Conservation (phyloP, 2,113 vertebrate genomes). For the Serilophus lunatus region DNA sequence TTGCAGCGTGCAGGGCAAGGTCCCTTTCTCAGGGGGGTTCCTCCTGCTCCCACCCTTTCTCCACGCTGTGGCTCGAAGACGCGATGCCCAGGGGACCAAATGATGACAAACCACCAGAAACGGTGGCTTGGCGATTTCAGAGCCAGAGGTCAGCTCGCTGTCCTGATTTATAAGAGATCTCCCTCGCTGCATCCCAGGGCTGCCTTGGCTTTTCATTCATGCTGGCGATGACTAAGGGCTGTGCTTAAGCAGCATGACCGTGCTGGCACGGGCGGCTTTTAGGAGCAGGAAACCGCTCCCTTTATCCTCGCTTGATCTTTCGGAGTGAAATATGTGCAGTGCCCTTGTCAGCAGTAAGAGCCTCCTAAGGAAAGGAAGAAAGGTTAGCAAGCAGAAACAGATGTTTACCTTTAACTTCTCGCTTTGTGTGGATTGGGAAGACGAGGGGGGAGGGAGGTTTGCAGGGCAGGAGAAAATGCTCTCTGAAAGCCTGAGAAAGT, state of each 20-base stretch:
- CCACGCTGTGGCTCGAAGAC: background rate
- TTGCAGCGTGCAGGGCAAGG: background rate
- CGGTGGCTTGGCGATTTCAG: background rate
- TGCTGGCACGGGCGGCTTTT: background rate
- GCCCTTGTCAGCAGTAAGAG: slow-evolving; percentile 36
- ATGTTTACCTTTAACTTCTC: slow-evolving; percentile 29
- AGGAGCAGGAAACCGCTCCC: slow-evolving; percentile 52
- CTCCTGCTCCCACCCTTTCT: background rate
- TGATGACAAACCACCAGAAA: background rate
- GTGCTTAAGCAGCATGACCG: background rate
- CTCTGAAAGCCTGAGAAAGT: background rate
- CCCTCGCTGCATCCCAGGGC: background rate
- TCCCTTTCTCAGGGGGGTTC: background rate
- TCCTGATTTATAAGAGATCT: background rate
- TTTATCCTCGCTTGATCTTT: slow-evolving; percentile 58
- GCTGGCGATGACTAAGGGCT: background rate
- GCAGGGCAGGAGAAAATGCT: background rate
- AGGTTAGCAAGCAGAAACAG: slow-evolving; percentile 8
- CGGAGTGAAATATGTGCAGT: slow-evolving; percentile 4
- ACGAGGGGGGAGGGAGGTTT: background rate
- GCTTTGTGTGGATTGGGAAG: background rate
- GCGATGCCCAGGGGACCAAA: background rate
- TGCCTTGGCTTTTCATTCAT: slow-evolving; percentile 4
- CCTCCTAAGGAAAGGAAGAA: background rate
- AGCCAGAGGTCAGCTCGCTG: background rate